phyloP scores from a whole-genome alignment of 2,113 vertebrate genomes.

The Noctilio leporinus region DNA sequence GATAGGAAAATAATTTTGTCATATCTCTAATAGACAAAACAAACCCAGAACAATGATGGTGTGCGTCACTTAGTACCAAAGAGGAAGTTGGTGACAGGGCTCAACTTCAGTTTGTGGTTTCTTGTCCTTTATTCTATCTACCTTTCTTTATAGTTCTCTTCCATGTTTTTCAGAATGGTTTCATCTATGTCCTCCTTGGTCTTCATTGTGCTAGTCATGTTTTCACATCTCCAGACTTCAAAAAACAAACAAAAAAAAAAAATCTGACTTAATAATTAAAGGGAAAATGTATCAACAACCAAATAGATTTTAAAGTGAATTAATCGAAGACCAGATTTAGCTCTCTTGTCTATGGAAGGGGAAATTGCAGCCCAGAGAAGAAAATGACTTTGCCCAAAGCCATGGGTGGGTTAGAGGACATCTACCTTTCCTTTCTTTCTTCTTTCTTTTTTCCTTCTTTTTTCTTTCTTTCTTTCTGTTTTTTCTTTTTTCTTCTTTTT shows the following conservation, averaged over 20 bases:
- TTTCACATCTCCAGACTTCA: not conserved
- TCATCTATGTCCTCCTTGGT: not conserved
- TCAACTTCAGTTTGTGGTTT: not conserved
- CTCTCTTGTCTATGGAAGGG: not conserved
- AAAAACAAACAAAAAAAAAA: not conserved
- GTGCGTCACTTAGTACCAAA: not conserved
- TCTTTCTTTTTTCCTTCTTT: not conserved
- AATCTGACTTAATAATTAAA: not conserved
- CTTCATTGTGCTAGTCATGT: not conserved
- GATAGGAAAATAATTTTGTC: not conserved
- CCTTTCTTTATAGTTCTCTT: not conserved
- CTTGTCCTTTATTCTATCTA: not conserved
- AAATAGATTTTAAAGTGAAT: not conserved
- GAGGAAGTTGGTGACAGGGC: not conserved
- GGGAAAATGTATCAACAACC: not conserved
- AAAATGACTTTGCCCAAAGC: not conserved
- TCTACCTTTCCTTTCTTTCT: no score
- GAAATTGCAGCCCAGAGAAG: not conserved
- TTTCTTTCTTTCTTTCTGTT: rapidly evolving
- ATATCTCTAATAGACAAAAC: not conserved
- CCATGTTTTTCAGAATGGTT: not conserved
- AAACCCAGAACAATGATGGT: not conserved
- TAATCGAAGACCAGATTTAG: not conserved
- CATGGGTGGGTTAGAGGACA: not conserved
- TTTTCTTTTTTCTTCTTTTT: no score